Evolutionary conservation across 2,113 vertebrate species (phyloP).

Genomic region (Panurus biarmicus): DNA sequence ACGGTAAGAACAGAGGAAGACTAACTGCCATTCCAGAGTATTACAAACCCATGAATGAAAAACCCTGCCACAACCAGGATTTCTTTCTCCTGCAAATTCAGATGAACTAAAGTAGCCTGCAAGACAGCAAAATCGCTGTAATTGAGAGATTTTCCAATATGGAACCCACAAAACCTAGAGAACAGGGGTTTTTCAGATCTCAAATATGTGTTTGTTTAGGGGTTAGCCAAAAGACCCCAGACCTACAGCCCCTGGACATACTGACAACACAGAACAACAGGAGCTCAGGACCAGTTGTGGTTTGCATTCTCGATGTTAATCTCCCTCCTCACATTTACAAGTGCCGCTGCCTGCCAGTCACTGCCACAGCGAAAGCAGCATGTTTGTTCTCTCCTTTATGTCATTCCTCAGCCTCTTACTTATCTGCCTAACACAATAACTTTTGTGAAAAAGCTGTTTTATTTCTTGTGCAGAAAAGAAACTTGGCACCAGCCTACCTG

Average conservation of each 20-base stretch:
- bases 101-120: background rate
- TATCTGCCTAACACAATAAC: background rate
- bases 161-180: background rate
- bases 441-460: background rate
- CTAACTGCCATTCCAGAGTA: background rate
- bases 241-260: background rate
- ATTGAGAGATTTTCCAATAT: background rate
- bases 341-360: background rate
- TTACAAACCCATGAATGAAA: background rate
- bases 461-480: background rate
- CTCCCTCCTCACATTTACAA: background rate
- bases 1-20: background rate
- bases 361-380: background rate
- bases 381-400: background rate
- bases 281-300: background rate
- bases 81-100: background rate
- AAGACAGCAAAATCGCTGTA: background rate
- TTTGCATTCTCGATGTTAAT: background rate
- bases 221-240: background rate
- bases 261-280: background rate
- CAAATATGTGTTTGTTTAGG: background rate
- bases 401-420: conserved; percentile 5
- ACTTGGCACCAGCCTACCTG: background rate
- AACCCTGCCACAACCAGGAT: background rate
- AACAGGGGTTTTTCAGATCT: background rate